Conservation (phyloP, 2,797 vertebrate genomes). For the Gallinago nigripennis region DNA sequence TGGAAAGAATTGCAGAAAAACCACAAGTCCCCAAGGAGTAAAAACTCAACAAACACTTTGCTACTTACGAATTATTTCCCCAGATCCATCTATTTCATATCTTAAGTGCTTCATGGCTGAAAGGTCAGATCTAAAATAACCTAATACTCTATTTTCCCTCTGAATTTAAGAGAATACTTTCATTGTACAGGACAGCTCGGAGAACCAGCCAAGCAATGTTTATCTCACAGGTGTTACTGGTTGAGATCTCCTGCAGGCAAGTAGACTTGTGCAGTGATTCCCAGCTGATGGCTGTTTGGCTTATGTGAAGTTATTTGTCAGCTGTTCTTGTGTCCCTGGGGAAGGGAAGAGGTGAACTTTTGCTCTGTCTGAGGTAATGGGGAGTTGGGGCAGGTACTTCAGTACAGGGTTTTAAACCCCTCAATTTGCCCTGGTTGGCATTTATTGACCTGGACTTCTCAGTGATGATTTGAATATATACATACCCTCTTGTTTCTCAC, state of each 20-base stretch:
- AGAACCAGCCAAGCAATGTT: neutral
- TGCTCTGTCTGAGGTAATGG: neutral
- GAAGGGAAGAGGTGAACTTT: neutral
- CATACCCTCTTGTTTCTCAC: neutral
- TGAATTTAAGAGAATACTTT: neutral
- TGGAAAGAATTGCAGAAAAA: constrained; percentile 3
- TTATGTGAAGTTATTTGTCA: neutral
- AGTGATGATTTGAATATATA: neutral
- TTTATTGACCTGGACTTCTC: neutral
- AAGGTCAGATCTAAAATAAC: neutral
- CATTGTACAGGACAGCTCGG: neutral
- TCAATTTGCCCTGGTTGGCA: accelerated
- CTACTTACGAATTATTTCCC: constrained; percentile 14
- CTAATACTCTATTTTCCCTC: neutral
- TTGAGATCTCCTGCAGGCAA: neutral
- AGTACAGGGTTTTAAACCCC: neutral
- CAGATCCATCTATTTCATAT: neutral
- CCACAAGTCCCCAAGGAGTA: neutral
- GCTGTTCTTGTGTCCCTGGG: neutral
- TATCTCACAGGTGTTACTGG: neutral
- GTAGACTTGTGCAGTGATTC: neutral
- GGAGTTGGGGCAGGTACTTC: neutral
- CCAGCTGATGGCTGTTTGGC: neutral
- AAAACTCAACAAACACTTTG: neutral
- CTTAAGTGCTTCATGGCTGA: neutral